Evolutionary conservation across 2,888 invertebrate genomes (phyloP), one percentile per base, ranked within the genome.

Genomic region (Leucania comma): DNA sequence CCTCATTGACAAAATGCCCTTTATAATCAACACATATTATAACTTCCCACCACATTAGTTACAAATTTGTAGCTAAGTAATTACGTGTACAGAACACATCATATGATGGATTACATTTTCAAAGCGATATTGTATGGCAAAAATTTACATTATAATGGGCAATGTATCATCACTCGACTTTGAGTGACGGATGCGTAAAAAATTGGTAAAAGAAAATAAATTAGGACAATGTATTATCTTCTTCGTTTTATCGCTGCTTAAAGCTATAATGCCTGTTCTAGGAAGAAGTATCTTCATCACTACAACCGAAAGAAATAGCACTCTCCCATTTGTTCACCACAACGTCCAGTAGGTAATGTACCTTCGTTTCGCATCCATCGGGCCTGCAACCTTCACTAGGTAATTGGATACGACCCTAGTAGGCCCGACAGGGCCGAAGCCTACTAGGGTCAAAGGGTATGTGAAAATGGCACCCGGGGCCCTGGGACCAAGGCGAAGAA

Each of bases 121-220:
- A 71, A 76, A 77, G 71, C 81, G 56, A 72, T 79, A 81, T 64
- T 84, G 75, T 84, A 48, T 64, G 70, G 66, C 61, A 68, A 72
- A 80, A 85, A 85, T 85, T 86, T 85, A 75, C 85, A 85, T 86
- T 72, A 78, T 86, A 85, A 86, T 85, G 58, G 72, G 78, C 81
- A 83, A 81, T 85, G 78, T 81, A 83, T 86, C 87, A 86, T 85
- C 77, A 73, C 72, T 35, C 50, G 77, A 80, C 76, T 76, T 82
- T 82, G 75, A 78, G 73, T 73, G 83, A 84, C 77, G 69, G 79
- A 72, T 80, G 85, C 69, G 76, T 73, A 65, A 73, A 81, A 84
- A 84, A 74, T 67, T 69, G 72, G 58, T 73, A 75, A 71, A 65
- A 70, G 63, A 82, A 78, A 75, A 69, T 68, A 79, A 79, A 82